Base-by-base conservation (phyloP, 1,140 invertebrate species). In the Campoletis sonorensis region DNA sequence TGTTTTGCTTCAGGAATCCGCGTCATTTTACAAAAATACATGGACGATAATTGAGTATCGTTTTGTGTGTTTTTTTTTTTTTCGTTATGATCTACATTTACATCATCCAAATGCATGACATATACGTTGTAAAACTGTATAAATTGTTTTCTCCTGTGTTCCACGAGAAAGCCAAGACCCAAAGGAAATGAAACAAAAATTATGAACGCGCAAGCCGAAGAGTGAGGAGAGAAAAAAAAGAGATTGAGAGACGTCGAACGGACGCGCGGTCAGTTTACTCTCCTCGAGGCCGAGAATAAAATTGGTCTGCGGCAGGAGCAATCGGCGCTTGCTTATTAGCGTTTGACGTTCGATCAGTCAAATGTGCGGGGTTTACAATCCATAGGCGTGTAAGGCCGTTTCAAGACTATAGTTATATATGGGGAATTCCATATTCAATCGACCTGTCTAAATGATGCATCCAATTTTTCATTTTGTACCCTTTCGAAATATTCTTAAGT, bases 281-380 rank as follows among this genome's bases (percentile, higher is more conserved):
- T 77, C 30, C 76, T 78, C 37, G 78, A 82, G 73, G 37, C 58
- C 58, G 70, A 58, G 83, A 83, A 85, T 87, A 85, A 88, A 89
- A 89, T 88, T 89, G 86, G 84, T 85, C 85, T 80, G 82, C 33
- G 76, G 76, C 76, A 67, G 84, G 30, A 70, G 67, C 87, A 89
- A 90, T 91, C 88, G 87, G 88, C 86, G 86, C 87, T 90, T 88
- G 87, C 88, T 91, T 91, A 91, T 91, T 91, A 91, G 88, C 86
- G 88, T 91, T 91, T 92, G 90, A 91, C 89, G 89, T 88, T 91
- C 90, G 89, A 92, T 92, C 88, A 91, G 90, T 92, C 90, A 91
- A 91, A 88, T 86, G 86, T 85, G 85, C 84, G 75, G 84, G 80
- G 81, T 40, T 77, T 80, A 45, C 82, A 81, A 81, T 83, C 79